Evolutionary conservation across 1,140 invertebrate genomes (phyloP).

Genomic region (Aphis craccivora): DNA sequence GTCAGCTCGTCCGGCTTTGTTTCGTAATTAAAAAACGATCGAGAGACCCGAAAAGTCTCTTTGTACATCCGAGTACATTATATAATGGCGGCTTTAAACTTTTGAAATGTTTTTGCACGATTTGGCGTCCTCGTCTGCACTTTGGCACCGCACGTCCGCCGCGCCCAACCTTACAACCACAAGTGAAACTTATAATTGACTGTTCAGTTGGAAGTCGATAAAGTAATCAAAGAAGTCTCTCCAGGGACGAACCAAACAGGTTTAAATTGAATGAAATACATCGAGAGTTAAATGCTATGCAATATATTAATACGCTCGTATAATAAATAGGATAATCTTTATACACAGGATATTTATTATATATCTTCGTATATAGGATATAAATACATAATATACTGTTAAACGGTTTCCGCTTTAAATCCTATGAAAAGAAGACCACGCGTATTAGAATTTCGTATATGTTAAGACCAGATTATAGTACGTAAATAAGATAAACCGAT

Average conservation of each 20-base stretch:
- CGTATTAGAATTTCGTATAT: background rate
- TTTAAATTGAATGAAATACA: slow-evolving; percentile 9
- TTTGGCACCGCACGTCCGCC: background rate
- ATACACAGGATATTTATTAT: background rate
- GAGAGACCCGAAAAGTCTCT: slow-evolving; percentile 22
- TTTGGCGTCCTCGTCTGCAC: background rate
- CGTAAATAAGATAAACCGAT: background rate
- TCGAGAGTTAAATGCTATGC: background rate
- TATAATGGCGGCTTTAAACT: background rate
- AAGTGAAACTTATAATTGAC: slow-evolving; percentile 43
- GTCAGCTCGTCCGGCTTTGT: background rate
- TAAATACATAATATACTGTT: slow-evolving; percentile 9
- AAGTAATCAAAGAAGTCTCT: slow-evolving; percentile 15
- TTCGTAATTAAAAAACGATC: slow-evolving; percentile 20
- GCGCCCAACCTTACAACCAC: background rate
- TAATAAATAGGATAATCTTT: background rate
- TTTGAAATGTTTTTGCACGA: slow-evolving; percentile 20
- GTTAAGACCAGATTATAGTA: background rate
- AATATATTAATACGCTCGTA: background rate
- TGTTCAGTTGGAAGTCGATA: slow-evolving; percentile 28
- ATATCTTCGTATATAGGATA: background rate
- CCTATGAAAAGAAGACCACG: background rate
- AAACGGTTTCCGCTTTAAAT: background rate
- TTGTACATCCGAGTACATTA: background rate
- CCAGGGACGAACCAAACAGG: background rate